These are phyloP conservation scores for Tetramorium bicarinatum DNA, from an alignment of 2,888 invertebrate species.

Conservation along the genomic window DNA sequence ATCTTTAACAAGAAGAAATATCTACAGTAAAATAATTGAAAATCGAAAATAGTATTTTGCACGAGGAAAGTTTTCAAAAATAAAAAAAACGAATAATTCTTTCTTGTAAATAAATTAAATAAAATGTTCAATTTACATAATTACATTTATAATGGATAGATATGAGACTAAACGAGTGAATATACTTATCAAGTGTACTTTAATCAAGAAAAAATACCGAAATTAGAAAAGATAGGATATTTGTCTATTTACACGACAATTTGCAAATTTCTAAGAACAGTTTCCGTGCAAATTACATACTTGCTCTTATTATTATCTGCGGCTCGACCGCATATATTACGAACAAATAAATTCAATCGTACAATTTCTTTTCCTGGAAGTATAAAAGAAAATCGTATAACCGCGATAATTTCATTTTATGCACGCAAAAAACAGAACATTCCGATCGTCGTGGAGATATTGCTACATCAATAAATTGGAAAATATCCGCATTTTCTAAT, in stretches of 20 bases:
- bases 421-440: neutral
- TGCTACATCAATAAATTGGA: neutral
- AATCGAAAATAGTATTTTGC: neutral
- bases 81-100: neutral
- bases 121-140: neutral
- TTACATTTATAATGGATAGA: neutral
- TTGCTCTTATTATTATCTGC: conserved; percentile 7
- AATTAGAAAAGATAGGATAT: neutral
- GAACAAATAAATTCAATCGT: conserved; percentile 35
- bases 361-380: conserved; percentile 34
- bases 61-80: neutral
- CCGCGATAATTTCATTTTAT: conserved; percentile 36
- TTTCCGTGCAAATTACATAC: conserved; percentile 30
- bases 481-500: conserved; percentile 38
- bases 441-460: conserved; percentile 23
- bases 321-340: conserved; percentile 22
- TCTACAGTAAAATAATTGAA: neutral
- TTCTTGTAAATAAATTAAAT: neutral
- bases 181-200: neutral
- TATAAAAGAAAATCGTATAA: conserved; percentile 7
- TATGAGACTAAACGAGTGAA: neutral
- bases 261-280: conserved; percentile 32
- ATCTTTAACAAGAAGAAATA: neutral
- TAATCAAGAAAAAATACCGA: neutral
- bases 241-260: conserved; percentile 7